phyloP scores from a whole-genome alignment of 2,888 invertebrate genomes.

The Hirtodrosophila duncani region DNA sequence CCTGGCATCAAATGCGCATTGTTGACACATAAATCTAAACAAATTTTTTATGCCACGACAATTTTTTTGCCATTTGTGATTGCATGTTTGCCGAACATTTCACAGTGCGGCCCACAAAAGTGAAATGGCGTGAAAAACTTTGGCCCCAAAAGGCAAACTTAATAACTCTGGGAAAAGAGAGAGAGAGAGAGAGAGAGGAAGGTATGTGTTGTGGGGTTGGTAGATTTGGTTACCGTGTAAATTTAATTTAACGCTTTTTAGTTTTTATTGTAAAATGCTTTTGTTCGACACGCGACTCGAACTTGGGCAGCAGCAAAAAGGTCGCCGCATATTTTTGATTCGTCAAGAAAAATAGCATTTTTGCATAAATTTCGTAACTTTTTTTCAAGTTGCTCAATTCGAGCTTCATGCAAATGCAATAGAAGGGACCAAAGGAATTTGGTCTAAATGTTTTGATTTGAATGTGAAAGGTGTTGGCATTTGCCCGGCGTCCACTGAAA shows the following conservation, averaged over 20 bases:
- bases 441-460: slow-evolving; percentile 50
- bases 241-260: slow-evolving; percentile 72
- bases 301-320: slow-evolving; percentile 37
- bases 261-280: slow-evolving; percentile 61
- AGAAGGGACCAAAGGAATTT: slow-evolving; percentile 35
- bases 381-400: slow-evolving; percentile 15
- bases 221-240: slow-evolving; percentile 60
- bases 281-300: slow-evolving; percentile 51
- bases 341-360: slow-evolving; percentile 41
- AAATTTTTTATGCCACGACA: slow-evolving; percentile 29
- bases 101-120: slow-evolving; percentile 43
- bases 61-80: slow-evolving; percentile 34
- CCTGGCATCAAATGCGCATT: slow-evolving; percentile 46
- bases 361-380: slow-evolving; percentile 47
- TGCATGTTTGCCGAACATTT: slow-evolving; percentile 63
- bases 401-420: slow-evolving; percentile 17
- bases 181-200: slow-evolving; percentile 10
- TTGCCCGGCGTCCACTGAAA: too few relatives aligned
- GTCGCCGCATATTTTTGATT: slow-evolving; percentile 47
- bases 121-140: slow-evolving; percentile 71
- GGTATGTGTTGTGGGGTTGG: slow-evolving; percentile 25
- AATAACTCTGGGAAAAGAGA: slow-evolving; percentile 11
- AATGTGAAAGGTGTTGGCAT: slow-evolving; percentile 47
- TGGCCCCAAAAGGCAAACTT: slow-evolving; percentile 58
- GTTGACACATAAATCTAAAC: slow-evolving; percentile 66